These are phyloP conservation scores for Daptonema setosum DNA, from an alignment of 2,888 invertebrate species.

Conservation along the genomic window DNA sequence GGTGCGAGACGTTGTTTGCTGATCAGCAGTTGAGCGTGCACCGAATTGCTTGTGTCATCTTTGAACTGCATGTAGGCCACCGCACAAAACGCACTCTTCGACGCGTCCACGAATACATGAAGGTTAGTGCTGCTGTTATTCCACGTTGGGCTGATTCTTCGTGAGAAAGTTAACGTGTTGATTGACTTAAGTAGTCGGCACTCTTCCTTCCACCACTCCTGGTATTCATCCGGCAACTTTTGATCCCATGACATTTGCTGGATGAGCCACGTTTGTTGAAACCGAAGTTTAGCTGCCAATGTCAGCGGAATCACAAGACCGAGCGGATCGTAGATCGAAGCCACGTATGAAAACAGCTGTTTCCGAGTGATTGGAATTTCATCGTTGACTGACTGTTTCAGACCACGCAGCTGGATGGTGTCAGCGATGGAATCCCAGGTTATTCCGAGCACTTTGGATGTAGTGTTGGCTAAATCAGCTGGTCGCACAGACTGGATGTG, in stretches of 20 bases:
- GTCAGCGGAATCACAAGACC: too few relatives aligned
- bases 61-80: not conserved
- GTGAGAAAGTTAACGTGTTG: too few relatives aligned
- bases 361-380: not conserved
- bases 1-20: not conserved
- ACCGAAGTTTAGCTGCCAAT: too few relatives aligned
- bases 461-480: not conserved
- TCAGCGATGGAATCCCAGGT: not conserved
- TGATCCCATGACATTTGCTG: too few relatives aligned
- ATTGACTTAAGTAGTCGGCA: too few relatives aligned
- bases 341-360: not conserved
- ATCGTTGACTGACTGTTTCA: not conserved
- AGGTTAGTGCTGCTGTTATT: not conserved
- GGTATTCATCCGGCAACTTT: not conserved
- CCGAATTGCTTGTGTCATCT: not conserved
- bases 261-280: too few relatives aligned
- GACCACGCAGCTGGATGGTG: not conserved
- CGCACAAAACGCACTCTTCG: not conserved
- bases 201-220: not conserved
- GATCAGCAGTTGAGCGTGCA: not conserved
- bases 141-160: not conserved
- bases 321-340: too few relatives aligned
- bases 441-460: conserved; percentile 5
- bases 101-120: not conserved
- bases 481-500: not conserved